Base-by-base conservation (phyloP, 2,888 invertebrate genomes). In the Acleris cristana region DNA sequence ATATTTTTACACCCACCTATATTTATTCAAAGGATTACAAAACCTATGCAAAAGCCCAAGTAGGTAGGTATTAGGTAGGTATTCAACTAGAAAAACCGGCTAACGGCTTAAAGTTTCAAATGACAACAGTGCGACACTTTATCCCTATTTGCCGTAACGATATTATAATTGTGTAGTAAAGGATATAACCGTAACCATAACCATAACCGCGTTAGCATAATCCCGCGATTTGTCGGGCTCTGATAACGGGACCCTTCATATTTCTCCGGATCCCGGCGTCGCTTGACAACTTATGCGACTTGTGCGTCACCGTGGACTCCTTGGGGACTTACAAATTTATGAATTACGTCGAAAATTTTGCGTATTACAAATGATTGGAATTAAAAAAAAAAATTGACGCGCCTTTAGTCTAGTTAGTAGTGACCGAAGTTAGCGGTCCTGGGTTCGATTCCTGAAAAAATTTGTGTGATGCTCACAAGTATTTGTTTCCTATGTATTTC, bases 191-290 rank as follows among this genome's bases (percentile, higher is more conserved):
- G 70, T 75, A 71, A 69, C 70, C 70, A 71, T 72, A 72, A 70
- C 71, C 71, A 73, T 76, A 76, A 76, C 76, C 71, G 73, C 74
- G 69, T 85, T 84, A 79, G 73, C 83, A 85, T 85, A 85, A 85
- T 85, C 82, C 79, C 8, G 72, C 80, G 69, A 82, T 85, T 85
- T 83, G 81, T 78, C 72, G 67, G 62, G 48, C 71, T 64, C 60
- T 57, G 76, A 77, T 76, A 79, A 74, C 72, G 72, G 68, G 69
- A 69, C 69, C 71, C 77, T 72, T 77, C 78, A 82, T 80, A 81
- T 82, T 81, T 82, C 64, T 69, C 64, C 72, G 82, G 79, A 40
- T 69, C 23, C 66, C 67, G 34, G 45, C 62, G 53, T 63, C 67
- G 48, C 61, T 48, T 45, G 66, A 64, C 34, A 54, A 49, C 45